phyloP scores from a whole-genome alignment of 2,113 vertebrate species.

The Sciurus niger region DNA sequence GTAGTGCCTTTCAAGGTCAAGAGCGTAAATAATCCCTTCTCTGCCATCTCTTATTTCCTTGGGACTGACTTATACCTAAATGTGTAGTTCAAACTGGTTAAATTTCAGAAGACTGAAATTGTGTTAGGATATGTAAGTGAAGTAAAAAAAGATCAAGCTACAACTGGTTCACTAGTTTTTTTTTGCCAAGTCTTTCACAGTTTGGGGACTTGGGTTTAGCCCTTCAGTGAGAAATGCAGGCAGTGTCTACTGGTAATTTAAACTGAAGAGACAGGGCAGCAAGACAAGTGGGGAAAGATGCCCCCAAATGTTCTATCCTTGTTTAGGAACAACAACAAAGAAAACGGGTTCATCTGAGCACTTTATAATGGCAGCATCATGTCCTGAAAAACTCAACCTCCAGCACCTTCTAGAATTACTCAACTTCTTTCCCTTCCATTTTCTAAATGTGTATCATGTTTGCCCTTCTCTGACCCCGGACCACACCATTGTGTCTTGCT shows the following conservation, averaged over 20 bases:
- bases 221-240: slow-evolving; percentile 49
- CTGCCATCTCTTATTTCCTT: background rate
- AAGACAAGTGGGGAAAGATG: background rate
- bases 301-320: background rate
- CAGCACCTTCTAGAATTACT: background rate
- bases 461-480: background rate
- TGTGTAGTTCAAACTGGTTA: slow-evolving; percentile 32
- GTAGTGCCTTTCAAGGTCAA: background rate
- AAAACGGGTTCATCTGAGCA: background rate
- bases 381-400: background rate
- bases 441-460: background rate
- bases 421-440: background rate
- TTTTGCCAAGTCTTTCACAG: slow-evolving; percentile 44
- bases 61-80: background rate
- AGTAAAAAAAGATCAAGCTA: slow-evolving; percentile 52
- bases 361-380: background rate
- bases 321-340: background rate
- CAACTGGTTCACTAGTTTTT: slow-evolving; percentile 55
- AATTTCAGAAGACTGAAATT: slow-evolving; percentile 45
- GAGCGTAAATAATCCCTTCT: background rate
- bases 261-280: background rate
- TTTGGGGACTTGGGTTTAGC: slow-evolving; percentile 56
- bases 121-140: slow-evolving; percentile 26
- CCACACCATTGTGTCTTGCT: background rate
- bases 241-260: slow-evolving; percentile 3